A percentile compares a stretch with the other conserved stretches of the same genome.
Conservation (phyloP, 2,888 invertebrate species). For the Eupithecia vulgata region DNA sequence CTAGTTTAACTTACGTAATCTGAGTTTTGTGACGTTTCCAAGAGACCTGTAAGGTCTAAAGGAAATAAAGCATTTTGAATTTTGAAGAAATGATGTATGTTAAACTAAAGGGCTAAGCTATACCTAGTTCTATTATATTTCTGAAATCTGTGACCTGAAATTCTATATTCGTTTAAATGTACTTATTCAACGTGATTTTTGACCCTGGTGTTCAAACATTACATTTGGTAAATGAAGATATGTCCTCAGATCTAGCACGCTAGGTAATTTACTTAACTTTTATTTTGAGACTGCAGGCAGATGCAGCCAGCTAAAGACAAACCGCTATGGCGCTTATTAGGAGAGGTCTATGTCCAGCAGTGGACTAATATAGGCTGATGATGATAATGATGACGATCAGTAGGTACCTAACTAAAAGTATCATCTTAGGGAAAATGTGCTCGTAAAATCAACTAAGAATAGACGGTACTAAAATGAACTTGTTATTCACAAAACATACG, state of each 20-base stretch:
- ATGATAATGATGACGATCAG: too few relatives aligned
- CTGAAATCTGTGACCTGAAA: neutral
- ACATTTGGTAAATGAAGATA: neutral
- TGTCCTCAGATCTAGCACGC: neutral
- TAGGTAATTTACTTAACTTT: neutral
- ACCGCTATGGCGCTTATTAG: too few relatives aligned
- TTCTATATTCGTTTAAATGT: neutral
- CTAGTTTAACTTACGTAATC: too few relatives aligned
- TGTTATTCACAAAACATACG: slow-evolving; percentile 15
- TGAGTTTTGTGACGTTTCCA: too few relatives aligned
- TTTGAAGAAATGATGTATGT: too few relatives aligned
- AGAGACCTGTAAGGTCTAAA: too few relatives aligned
- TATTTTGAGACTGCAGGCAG: too few relatives aligned
- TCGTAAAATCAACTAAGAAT: slow-evolving; percentile 2
- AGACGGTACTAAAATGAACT: slow-evolving; percentile 1
- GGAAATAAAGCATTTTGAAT: too few relatives aligned
- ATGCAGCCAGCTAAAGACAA: too few relatives aligned
- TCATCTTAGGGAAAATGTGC: neutral
- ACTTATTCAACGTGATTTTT: neutral
- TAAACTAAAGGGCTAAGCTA: neutral
- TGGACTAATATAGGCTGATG: too few relatives aligned
- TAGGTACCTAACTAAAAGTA: neutral
- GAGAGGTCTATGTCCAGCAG: too few relatives aligned
- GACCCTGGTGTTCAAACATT: neutral
- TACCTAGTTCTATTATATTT: neutral